phyloP scores from a whole-genome alignment of 2,113 vertebrate genomes.

The Galbula dea region DNA sequence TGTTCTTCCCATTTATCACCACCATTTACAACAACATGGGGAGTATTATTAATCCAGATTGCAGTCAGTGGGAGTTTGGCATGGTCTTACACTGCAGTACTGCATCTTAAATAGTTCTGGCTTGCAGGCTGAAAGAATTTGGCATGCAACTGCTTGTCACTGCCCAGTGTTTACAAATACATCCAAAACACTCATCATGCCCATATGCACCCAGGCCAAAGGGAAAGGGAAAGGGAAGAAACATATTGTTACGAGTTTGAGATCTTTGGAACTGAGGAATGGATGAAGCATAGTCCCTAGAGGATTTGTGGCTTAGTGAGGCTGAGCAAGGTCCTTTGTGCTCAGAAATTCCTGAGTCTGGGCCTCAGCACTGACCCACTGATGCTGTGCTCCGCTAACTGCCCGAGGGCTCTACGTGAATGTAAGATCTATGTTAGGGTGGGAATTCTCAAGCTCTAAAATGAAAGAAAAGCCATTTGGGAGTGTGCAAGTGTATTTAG shows the following conservation, averaged over 20 bases:
- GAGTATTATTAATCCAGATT: neutral
- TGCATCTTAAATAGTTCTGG: neutral
- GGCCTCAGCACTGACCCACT: neutral
- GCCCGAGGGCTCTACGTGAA: rapidly evolving
- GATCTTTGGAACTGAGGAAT: neutral
- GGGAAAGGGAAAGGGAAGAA: neutral
- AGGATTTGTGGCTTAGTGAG: rapidly evolving
- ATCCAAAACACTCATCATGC: neutral
- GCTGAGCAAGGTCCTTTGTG: neutral
- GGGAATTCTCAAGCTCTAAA: neutral
- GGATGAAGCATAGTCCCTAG: neutral
- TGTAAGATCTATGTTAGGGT: neutral
- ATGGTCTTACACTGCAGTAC: neutral
- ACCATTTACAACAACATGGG: neutral
- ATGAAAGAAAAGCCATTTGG: neutral
- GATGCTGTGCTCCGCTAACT: neutral
- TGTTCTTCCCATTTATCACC: neutral
- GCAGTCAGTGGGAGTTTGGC: conserved; percentile 10
- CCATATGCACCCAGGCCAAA: neutral
- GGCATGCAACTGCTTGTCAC: neutral
- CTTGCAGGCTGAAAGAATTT: neutral
- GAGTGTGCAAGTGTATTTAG: neutral
- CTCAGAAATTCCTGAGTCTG: neutral
- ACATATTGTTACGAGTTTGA: rapidly evolving
- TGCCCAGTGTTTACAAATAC: neutral